Evolutionary conservation across 92 coral and sea anemone species (phyloP).

Genomic region (Galaxea fascicularis): DNA sequence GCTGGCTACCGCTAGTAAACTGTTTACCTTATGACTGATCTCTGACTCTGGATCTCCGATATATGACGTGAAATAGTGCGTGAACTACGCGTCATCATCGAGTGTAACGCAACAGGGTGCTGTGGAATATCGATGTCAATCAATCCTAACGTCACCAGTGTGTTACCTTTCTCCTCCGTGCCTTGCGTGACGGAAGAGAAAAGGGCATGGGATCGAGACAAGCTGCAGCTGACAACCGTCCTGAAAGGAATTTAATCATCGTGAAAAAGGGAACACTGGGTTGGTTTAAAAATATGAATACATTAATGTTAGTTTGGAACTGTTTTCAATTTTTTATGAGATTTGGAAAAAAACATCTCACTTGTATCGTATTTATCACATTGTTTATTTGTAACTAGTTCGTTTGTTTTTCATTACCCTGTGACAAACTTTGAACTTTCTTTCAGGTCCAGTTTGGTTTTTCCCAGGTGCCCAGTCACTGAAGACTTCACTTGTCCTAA

Average conservation of each 20-base stretch:
- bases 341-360: not conserved
- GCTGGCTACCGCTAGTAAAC: no score
- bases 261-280: not conserved
- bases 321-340: no score
- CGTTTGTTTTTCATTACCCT: constrained; percentile 55
- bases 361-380: not conserved
- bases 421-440: constrained; percentile 74
- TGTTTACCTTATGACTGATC: constrained; percentile 89
- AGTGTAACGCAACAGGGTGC: constrained; percentile 98
- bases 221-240: constrained; percentile 90
- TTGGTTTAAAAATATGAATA: no score
- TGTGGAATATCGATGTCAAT: constrained; percentile 97
- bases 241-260: constrained; percentile 32
- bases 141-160: constrained; percentile 87
- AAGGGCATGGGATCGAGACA: constrained; percentile 94
- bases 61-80: constrained; percentile 95
- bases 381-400: not conserved
- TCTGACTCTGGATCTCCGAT: constrained; percentile 95
- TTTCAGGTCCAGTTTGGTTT: constrained; percentile 71
- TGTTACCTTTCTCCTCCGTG: constrained; percentile 80
- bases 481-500: constrained; percentile 75
- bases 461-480: constrained; percentile 84
- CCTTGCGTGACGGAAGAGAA: constrained; percentile 80
- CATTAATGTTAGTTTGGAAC: no score
- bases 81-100: constrained; percentile 99